Base-by-base conservation (phyloP, 2,888 invertebrate species). In the Rhabditoides inermis region DNA sequence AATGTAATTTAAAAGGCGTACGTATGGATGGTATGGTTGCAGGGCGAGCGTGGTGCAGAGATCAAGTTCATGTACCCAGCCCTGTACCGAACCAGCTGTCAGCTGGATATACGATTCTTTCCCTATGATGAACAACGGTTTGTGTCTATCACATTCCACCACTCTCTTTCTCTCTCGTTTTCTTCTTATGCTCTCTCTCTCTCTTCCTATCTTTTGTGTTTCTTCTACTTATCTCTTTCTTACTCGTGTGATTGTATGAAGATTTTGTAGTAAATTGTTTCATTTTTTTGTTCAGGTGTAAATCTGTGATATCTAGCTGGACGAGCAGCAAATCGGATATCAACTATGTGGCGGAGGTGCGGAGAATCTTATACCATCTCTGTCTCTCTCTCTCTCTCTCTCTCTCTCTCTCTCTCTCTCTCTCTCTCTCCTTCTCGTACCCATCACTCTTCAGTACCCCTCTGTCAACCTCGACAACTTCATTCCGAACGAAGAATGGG, bases 61-160 rank as follows among this genome's bases (percentile, higher is more conserved):
- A 62, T 73, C 10, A 68, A 67, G 55, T 73, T 73, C 44, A 73
- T 73, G 73, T 73, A 74, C 51, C 73, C 73, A 2, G 72, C 73
- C 20, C 44, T 73, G 40, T 73, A 73, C 45, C 52, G 72, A 40
- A 71, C 73, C 5, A 72, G 71, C 51, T 73, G 73, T 56, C 60
- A 69, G 46, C 56, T 73, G 36, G 69, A 73, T 58, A 73, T 73
- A 20, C 51, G 70, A n/a, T n/a, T n/a, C n/a, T n/a, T n/a, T n/a
- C 53, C 66, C 27, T 7, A 30, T 23, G 5, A 23, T 23, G 18
- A n/a, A 3, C n/a, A 28, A 5, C 6, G 4, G 25, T 28, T 10
- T 27, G 28, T 22, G 18, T 40, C 20, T 23, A 7, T 3, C 18
- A 35, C n/a, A 23, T 6, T 25, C 42, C 25, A 10, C 25, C 26